Conservation (phyloP, 1,140 invertebrate species). For the Drosophila chauvacae region DNA sequence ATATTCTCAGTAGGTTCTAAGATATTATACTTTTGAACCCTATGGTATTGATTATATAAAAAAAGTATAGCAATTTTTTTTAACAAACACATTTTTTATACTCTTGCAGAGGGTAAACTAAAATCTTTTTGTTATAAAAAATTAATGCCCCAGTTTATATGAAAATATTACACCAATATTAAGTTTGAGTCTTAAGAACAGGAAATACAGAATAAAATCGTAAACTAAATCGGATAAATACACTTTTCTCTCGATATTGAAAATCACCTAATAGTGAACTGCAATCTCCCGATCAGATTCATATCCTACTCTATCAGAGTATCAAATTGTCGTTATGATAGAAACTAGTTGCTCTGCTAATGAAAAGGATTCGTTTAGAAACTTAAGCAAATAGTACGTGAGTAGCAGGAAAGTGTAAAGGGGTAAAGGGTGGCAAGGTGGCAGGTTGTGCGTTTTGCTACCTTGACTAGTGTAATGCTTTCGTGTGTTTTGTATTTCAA, state of each 20-base stretch:
- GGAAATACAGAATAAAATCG: not conserved
- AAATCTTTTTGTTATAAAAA: not conserved
- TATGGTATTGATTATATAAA: not conserved
- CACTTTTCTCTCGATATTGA: not conserved
- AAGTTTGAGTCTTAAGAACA: not conserved
- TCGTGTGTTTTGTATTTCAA: constrained; percentile 58
- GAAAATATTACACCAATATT: not conserved
- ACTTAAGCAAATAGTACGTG: constrained; percentile 81
- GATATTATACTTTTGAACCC: not conserved
- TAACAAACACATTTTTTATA: not conserved
- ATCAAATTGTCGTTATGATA: constrained; percentile 8
- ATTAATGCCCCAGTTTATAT: too few relatives aligned
- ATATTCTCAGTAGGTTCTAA: not conserved
- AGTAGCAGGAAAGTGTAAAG: constrained; percentile 64
- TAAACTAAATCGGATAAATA: not conserved
- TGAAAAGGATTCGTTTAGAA: constrained; percentile 82
- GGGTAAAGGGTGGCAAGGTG: constrained; percentile 24
- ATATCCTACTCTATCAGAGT: not conserved
- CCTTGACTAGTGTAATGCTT: constrained; percentile 62
- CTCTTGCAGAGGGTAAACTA: not conserved
- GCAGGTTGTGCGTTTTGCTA: constrained; percentile 28
- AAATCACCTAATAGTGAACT: not conserved
- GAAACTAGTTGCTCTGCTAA: constrained; percentile 55
- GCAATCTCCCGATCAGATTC: not conserved
- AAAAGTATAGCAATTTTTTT: not conserved